These are phyloP conservation scores for Troides oblongomaculatus DNA, from an alignment of 2,888 invertebrate genomes.

Conservation along the genomic window DNA sequence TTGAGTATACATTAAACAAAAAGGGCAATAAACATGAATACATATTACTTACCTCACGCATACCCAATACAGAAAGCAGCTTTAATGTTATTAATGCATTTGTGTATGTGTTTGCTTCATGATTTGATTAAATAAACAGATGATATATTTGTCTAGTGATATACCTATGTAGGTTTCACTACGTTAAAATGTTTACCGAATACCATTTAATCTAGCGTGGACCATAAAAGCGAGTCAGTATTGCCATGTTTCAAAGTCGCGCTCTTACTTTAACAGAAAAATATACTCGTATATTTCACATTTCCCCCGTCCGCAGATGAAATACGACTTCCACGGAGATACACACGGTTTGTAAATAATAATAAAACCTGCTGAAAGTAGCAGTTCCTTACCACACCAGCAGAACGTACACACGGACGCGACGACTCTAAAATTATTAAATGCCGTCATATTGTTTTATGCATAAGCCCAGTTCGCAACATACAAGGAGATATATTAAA, in stretches of 20 bases:
- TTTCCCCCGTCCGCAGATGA: slow-evolving; percentile 6
- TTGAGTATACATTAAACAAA: no score
- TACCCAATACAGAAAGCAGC: no score
- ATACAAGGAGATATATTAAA: neutral
- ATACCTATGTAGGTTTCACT: no score
- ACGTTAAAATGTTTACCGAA: neutral
- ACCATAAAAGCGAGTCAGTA: neutral
- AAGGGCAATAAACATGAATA: no score
- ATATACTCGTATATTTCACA: slow-evolving; percentile 15
- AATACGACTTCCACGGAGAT: slow-evolving; percentile 14
- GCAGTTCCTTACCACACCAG: slow-evolving; percentile 3
- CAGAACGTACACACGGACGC: neutral
- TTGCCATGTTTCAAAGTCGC: slow-evolving; percentile 12
- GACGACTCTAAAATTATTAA: slow-evolving; percentile 11
- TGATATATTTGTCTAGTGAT: no score
- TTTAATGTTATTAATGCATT: no score
- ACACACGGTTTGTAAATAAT: slow-evolving; percentile 15
- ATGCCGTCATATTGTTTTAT: slow-evolving; percentile 3
- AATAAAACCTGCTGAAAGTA: slow-evolving; percentile 17
- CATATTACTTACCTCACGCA: no score
- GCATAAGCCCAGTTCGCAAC: neutral
- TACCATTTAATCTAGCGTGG: neutral
- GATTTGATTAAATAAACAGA: no score
- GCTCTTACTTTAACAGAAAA: slow-evolving; percentile 12
- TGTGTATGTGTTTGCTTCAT: no score